Percentiles rank a stretch among this genome's conserved stretches.
Evolutionary conservation across 2,797 vertebrate genomes (phyloP).

Genomic region (Enteromius unitaeniatus): DNA sequence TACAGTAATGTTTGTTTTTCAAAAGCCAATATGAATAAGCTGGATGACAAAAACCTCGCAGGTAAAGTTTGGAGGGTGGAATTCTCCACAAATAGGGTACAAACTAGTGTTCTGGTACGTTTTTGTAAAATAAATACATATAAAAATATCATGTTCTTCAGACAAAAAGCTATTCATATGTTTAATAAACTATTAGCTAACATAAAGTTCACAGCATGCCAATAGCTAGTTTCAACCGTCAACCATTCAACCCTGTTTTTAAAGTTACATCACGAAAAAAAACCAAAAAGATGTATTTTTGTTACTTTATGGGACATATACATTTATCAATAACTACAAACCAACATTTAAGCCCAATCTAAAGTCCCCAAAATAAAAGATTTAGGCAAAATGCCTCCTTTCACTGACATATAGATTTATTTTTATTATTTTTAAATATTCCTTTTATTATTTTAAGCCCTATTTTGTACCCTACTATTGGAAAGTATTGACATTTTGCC

Average conservation of each 20-base stretch:
- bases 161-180: background rate
- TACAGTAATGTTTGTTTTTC: background rate
- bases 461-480: conserved; percentile 9
- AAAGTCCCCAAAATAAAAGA: background rate
- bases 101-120: background rate
- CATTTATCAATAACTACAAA: background rate
- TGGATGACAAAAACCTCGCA: background rate
- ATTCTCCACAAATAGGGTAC: conserved; percentile 5
- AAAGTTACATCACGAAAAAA: background rate
- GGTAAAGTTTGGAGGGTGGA: background rate
- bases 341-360: background rate
- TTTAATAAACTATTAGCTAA: conserved; percentile 1
- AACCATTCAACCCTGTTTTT: conserved; percentile 3
- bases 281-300: background rate
- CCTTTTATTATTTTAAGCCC: background rate
- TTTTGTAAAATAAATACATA: background rate
- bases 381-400: background rate
- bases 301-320: background rate
- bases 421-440: background rate
- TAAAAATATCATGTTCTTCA: background rate
- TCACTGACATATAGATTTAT: background rate
- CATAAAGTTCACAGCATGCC: conserved; percentile 3
- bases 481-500: background rate
- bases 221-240: background rate
- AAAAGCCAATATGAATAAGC: conserved; percentile 18